Evolutionary conservation across 1,140 invertebrate species (phyloP), one percentile per base, ranked within the genome.

Genomic region (Andricus grossulariae): DNA sequence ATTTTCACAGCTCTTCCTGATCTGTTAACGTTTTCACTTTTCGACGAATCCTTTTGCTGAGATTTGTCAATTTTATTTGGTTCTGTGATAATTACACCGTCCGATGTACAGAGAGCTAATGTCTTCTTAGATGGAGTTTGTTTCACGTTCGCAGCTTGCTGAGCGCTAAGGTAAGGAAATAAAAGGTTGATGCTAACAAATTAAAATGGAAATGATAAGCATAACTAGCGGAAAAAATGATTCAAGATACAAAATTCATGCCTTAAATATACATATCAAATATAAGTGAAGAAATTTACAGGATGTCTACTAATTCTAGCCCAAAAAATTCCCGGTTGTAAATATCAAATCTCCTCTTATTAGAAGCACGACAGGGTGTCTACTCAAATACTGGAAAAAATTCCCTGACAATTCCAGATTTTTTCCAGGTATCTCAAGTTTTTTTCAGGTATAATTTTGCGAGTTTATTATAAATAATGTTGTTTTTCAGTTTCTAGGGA

Each of bases 141-240:
- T 54, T 84, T 81, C 21, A 55, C 51, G 50, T 76, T 72, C 74
- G 72, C 60, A 52, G 49, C 60, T 54, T 78, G 80, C 55, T 79
- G 75, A 78, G 83, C 72, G 72, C 85, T 86, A 75, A 74, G 71
- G 72, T 74, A 73, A 73, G 21, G 57, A 70, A 72, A 75, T 74
- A 25, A 74, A 70, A 71, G 70, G 18, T 78, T 19, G 19, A 66
- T 66, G 16, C 70, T 74, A 81, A 74, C 10, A 71, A 75, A 76
- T 57, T 55, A 72, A 80, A 75, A 60, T 57, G 50, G 72, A 80
- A 75, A 60, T 25, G 55, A 55, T 50, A 32, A 70, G 66, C 74
- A 16, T 25, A 75, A 76, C 1, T 21, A 18, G 49, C 13, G 76
- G 12, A 15, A 51, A 51, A 18, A 71, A 74, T 16, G 0, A 32